These are phyloP conservation scores for Gobionotothen gibberifrons DNA, from an alignment of 2,797 vertebrate species.

Conservation along the genomic window DNA sequence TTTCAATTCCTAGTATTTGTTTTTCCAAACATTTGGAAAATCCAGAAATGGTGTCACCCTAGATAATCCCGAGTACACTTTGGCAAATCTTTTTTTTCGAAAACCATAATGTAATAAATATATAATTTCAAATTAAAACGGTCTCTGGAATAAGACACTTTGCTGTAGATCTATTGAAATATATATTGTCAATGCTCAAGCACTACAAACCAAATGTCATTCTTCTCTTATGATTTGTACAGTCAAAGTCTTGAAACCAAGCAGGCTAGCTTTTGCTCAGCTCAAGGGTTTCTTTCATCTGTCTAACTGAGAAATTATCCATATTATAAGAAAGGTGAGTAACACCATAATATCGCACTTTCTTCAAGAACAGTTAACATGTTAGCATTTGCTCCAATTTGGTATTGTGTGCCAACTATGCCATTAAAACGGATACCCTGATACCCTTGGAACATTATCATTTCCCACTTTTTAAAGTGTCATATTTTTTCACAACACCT, in stretches of 20 bases:
- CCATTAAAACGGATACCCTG: background rate
- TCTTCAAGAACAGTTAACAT: background rate
- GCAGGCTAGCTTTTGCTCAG: background rate
- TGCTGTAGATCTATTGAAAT: too few species aligned
- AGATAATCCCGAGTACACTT: background rate
- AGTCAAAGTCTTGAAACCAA: too few species aligned
- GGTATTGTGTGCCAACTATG: background rate
- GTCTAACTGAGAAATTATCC: background rate
- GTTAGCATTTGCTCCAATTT: background rate
- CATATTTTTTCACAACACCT: too few species aligned
- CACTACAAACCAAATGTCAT: too few species aligned
- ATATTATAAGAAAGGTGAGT: background rate
- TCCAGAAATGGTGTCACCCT: conserved; percentile 7
- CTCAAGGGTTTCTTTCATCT: background rate
- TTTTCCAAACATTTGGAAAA: background rate
- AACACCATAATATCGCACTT: background rate
- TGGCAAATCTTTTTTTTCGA: too few species aligned
- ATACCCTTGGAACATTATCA: background rate
- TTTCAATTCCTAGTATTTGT: background rate
- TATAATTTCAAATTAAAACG: too few species aligned
- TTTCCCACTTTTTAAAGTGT: too few species aligned
- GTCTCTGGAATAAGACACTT: too few species aligned
- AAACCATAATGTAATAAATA: too few species aligned
- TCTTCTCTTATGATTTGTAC: too few species aligned
- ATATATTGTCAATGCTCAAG: too few species aligned